Percentiles rank a stretch among this genome's conserved stretches.
phyloP scores from a whole-genome alignment of 2,888 invertebrate genomes.

The Platycheirus rosarum region DNA sequence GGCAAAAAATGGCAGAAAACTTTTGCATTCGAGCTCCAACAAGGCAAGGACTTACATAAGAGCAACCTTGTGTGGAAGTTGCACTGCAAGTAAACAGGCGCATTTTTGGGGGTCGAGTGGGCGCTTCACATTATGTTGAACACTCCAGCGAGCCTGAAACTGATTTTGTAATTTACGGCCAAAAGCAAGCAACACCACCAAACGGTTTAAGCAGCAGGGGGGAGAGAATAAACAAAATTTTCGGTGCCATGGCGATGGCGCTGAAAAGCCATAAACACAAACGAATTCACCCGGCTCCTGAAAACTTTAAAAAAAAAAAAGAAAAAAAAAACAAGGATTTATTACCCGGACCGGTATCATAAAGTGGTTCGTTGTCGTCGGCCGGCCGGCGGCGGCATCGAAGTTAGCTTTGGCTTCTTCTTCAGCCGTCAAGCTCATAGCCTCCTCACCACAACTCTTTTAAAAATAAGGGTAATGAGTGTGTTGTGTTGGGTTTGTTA shows the following conservation, averaged over 20 bases:
- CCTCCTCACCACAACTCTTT: neutral
- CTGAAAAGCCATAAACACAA: constrained; percentile 54
- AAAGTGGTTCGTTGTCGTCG: constrained; percentile 9
- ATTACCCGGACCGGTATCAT: constrained; percentile 41
- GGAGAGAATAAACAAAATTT: constrained; percentile 28
- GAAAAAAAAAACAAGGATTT: constrained; percentile 54
- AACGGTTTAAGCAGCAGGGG: constrained; percentile 1
- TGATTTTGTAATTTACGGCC: constrained; percentile 54
- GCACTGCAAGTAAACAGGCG: constrained; percentile 35
- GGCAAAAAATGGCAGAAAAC: constrained; percentile 56
- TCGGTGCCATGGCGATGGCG: constrained; percentile 71
- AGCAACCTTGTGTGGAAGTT: constrained; percentile 39
- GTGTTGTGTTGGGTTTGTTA: constrained; percentile 25
- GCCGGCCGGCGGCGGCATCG: constrained; percentile 17
- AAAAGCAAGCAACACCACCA: constrained; percentile 7
- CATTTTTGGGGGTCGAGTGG: neutral
- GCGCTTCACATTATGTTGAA: constrained; percentile 20
- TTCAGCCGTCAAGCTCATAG: constrained; percentile 2
- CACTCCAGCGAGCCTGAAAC: constrained; percentile 21
- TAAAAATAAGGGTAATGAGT: constrained; percentile 40
- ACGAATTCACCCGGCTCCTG: constrained; percentile 33
- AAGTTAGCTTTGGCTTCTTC: neutral
- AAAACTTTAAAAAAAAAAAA: constrained; percentile 23
- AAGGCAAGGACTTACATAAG: constrained; percentile 52
- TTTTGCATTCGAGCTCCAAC: constrained; percentile 16